phyloP scores from a whole-genome alignment of 2,797 vertebrate genomes.

The Zalophus californianus region DNA sequence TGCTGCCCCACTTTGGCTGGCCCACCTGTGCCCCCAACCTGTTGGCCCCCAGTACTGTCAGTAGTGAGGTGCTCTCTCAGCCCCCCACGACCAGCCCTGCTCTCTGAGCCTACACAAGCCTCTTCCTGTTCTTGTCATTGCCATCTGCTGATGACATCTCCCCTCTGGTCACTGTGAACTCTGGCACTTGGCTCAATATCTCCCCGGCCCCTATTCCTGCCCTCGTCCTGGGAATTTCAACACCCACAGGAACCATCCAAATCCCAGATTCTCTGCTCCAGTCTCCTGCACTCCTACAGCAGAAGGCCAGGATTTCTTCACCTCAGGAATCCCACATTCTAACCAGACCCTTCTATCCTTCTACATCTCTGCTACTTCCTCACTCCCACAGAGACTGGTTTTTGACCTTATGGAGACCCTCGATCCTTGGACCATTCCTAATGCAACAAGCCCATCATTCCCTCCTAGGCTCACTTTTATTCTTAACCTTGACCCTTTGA shows the following conservation, averaged over 20 bases:
- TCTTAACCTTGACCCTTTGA: slow-evolving; percentile 57
- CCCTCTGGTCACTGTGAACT: not conserved
- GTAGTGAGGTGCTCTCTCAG: not conserved
- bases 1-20: not conserved
- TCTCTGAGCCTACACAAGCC: not conserved
- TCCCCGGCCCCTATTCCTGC: not conserved
- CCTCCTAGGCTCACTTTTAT: slow-evolving; percentile 37
- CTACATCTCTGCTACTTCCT: slow-evolving; percentile 8
- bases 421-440: not conserved
- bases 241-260: not conserved
- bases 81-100: not conserved
- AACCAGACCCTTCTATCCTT: not conserved
- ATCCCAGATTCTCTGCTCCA: not conserved
- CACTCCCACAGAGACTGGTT: not conserved
- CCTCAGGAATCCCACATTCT: not conserved
- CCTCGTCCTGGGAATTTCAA: not conserved
- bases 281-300: not conserved
- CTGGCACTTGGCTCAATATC: not conserved
- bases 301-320: not conserved
- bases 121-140: not conserved
- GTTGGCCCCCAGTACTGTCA: not conserved
- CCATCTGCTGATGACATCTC: not conserved
- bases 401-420: slow-evolving; percentile 53
- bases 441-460: slow-evolving; percentile 52
- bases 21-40: not conserved